Evolutionary conservation across 2,888 invertebrate genomes (phyloP).

Genomic region (Pyrochroa serraticornis): DNA sequence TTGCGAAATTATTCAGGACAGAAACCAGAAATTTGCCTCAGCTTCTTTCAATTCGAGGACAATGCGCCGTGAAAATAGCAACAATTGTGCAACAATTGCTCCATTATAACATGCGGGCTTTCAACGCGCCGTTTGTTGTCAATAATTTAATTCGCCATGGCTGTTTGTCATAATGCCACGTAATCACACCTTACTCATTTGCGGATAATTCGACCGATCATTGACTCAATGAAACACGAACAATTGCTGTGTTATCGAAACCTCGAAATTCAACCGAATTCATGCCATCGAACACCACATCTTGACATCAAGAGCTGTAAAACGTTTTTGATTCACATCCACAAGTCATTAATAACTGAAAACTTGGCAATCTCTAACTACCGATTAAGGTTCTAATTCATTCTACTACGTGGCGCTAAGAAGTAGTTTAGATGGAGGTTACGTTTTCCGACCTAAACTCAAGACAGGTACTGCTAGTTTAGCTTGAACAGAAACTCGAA

Average conservation of each 20-base stretch:
- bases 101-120: conserved; percentile 11
- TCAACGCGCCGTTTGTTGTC: conserved; percentile 8
- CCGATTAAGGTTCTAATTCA: no score
- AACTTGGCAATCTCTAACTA: no score
- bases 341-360: no score
- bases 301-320: no score
- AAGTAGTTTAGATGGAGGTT: no score
- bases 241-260: conserved; percentile 2
- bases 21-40: neutral
- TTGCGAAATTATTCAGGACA: neutral
- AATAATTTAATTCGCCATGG: conserved; percentile 17
- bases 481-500: no score
- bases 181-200: conserved; percentile 25
- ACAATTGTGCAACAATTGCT: conserved; percentile 16
- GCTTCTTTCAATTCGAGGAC: neutral
- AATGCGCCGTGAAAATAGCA: conserved; percentile 6
- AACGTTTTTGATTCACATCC: no score
- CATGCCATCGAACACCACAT: no score
- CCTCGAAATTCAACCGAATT: neutral
- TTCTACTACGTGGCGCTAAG: no score
- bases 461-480: no score
- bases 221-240: conserved; percentile 8
- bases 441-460: no score
- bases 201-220: conserved; percentile 18
- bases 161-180: conserved; percentile 16